These are phyloP conservation scores for Lagocephalus sceleratus DNA, from an alignment of 2,797 vertebrate species.

Conservation along the genomic window DNA sequence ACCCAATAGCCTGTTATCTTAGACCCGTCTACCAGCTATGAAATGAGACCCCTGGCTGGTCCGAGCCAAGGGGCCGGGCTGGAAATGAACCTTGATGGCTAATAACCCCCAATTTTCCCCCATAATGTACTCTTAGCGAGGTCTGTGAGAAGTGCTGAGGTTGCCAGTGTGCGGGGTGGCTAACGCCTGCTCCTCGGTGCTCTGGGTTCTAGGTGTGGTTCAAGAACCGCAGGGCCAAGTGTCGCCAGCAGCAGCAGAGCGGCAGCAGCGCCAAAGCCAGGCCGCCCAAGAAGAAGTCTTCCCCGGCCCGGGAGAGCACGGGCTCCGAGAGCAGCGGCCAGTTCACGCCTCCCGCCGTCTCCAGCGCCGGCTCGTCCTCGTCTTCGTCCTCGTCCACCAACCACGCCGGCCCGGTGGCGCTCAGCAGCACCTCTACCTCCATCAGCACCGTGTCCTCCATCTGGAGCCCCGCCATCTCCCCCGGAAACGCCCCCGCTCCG, in stretches of 20 bases:
- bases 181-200: slow-evolving; percentile 45
- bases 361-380: slow-evolving; percentile 89
- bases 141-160: slow-evolving; percentile 27
- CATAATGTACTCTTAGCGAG: slow-evolving; percentile 66
- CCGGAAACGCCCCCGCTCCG: slow-evolving; percentile 76
- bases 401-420: slow-evolving; percentile 67
- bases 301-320: slow-evolving; percentile 91
- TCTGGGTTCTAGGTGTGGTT: slow-evolving; percentile 88
- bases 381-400: slow-evolving; percentile 83
- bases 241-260: slow-evolving; percentile 91
- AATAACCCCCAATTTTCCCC: slow-evolving; percentile 76
- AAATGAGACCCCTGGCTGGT: slow-evolving; percentile 72
- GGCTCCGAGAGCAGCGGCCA: slow-evolving; percentile 96
- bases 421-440: slow-evolving; percentile 79
- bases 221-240: slow-evolving; percentile 96
- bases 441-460: slow-evolving; percentile 90
- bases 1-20: slow-evolving; percentile 79
- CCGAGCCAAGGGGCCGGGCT: slow-evolving; percentile 66
- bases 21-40: slow-evolving; percentile 72
- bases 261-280: slow-evolving; percentile 85
- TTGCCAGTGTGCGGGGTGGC: slow-evolving; percentile 16
- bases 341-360: slow-evolving; percentile 92
- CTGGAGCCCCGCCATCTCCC: slow-evolving; percentile 97
- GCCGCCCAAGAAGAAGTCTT: slow-evolving; percentile 94
- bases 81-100: slow-evolving; percentile 73